Evolutionary conservation across 1,140 invertebrate genomes (phyloP), one percentile per base, ranked within the genome.

Genomic region (Hylyphantes graminicola): DNA sequence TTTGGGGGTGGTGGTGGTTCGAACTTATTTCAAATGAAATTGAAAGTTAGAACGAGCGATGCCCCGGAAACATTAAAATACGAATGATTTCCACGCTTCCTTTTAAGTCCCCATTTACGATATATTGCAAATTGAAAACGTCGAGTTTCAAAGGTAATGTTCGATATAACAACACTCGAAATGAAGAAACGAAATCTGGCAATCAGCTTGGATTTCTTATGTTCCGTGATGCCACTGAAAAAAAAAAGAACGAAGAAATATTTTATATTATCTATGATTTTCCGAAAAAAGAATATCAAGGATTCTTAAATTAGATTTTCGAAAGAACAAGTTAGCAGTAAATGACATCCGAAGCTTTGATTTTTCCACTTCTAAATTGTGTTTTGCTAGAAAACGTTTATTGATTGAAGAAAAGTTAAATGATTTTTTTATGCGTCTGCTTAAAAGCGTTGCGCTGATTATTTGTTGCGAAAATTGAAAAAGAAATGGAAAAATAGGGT

Each of bases 171-270:
- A 83, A 75, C 57, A 65, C 48, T 74, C n/a, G 55, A 74, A 75
- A 83, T 75, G 72, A 83, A 83, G 80, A 83, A 83, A 83, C 80
- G 80, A 83, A 83, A 83, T 83, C 80, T 75, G 48, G 80, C 80
- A 83, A 83, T 83, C 80, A 83, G 50, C 70, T 83, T 74, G 48
- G 21, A 53, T 83, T 83, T 74, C 79, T 63, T 50, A 75, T 15
- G 13, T 63, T 68, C 17, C 8, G 61, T 53, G 54, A 80, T 80
- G 65, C 65, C 53, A 73, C 63, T 73, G 64, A 81, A 64, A 77
- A 77, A 64, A 77, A 77, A 48, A 7, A 35, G 61, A 77, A 63
- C 17, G 63, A 59, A 78, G 75, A 78, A 82, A 74, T 82, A 82
- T 83, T 83, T 48, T 59, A 65, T 81, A 74, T 83, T 83, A 83